Conservation (phyloP, 2,888 invertebrate species). For the Acrobasis suavella region DNA sequence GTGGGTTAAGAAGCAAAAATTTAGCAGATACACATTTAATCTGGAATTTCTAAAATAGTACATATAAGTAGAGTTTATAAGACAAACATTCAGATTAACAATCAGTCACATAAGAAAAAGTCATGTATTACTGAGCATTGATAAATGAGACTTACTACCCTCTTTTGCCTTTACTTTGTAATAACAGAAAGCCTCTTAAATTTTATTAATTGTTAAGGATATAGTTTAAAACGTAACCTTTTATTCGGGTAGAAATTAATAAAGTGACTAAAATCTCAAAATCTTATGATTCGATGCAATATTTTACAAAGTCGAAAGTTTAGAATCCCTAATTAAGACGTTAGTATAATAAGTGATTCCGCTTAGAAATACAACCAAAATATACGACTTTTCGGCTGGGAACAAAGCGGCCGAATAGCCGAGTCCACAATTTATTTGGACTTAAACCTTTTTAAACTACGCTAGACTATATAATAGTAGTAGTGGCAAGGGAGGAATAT, state of each 20-base stretch:
- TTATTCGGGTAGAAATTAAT: constrained; percentile 42
- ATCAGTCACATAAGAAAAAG: too few species aligned
- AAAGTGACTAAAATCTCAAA: constrained; percentile 39
- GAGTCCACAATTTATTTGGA: constrained; percentile 62
- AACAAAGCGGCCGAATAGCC: constrained; percentile 62
- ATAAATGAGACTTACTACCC: too few species aligned
- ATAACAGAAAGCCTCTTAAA: too few species aligned
- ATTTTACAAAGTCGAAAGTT: constrained; percentile 58
- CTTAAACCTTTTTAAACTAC: constrained; percentile 51
- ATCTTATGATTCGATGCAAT: constrained; percentile 49
- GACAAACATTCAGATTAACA: too few species aligned
- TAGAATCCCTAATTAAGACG: constrained; percentile 71
- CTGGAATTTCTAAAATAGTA: too few species aligned
- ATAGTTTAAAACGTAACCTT: constrained; percentile 31
- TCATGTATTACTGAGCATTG: too few species aligned
- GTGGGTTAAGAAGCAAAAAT: too few species aligned
- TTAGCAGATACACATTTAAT: too few species aligned
- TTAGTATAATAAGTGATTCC: constrained; percentile 59
- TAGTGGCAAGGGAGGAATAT: too few species aligned
- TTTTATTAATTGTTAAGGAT: neutral
- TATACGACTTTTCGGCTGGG: constrained; percentile 53
- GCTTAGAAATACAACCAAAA: constrained; percentile 54
- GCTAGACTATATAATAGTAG: constrained; percentile 60
- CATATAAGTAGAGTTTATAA: too few species aligned
- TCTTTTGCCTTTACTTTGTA: too few species aligned